Evolutionary conservation across 2,113 vertebrate species (phyloP).

Genomic region (Sitta europaea): DNA sequence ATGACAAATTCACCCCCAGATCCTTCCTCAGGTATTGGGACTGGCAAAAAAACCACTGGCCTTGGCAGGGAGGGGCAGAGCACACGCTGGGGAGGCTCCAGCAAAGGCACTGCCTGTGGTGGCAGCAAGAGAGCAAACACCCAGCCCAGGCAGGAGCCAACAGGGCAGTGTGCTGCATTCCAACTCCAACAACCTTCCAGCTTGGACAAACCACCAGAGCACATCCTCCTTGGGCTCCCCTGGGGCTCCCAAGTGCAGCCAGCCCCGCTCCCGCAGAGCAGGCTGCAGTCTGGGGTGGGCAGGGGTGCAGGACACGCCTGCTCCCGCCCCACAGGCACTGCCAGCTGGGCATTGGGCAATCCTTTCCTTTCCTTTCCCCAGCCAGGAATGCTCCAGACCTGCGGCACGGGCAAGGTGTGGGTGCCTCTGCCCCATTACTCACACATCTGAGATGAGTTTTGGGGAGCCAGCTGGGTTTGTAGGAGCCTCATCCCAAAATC

Average conservation of each 20-base stretch:
- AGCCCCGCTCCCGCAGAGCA: not conserved
- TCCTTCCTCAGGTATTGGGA: not conserved
- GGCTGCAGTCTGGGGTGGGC: not conserved
- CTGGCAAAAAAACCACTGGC: not conserved
- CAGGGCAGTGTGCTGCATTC: not conserved
- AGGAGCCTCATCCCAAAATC: not conserved
- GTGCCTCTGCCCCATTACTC: not conserved
- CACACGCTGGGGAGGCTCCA: not conserved
- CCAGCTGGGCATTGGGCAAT: not conserved
- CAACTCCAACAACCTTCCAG: not conserved
- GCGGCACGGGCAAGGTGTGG: accelerated
- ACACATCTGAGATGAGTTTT: accelerated
- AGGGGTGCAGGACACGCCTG: not conserved
- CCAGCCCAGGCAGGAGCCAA: not conserved
- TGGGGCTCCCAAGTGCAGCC: not conserved
- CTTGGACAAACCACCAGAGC: not conserved
- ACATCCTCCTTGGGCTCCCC: not conserved
- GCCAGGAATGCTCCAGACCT: not conserved
- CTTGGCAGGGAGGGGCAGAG: not conserved
- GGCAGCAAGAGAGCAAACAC: not conserved
- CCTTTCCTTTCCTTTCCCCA: not conserved
- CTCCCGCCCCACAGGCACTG: accelerated
- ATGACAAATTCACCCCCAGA: not conserved
- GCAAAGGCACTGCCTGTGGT: accelerated
- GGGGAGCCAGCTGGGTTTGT: not conserved